Conservation (phyloP, 1,140 invertebrate species). For the Lordiphosa stackelbergi region DNA sequence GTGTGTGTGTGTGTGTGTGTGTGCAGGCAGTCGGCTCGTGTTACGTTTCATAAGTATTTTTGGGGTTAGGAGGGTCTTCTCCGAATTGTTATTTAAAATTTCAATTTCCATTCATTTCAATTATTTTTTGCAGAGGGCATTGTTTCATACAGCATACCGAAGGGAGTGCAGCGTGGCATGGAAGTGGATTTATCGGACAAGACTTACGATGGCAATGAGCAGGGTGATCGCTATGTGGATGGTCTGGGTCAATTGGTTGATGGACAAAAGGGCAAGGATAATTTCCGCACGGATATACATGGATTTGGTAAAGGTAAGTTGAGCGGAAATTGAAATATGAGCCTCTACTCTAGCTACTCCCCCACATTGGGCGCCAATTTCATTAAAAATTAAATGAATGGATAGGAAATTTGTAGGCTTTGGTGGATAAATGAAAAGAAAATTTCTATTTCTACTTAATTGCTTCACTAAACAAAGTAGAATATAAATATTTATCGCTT, state of each 20-base stretch:
- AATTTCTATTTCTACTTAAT: too few relatives aligned
- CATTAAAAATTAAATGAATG: too few relatives aligned
- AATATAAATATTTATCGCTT: too few relatives aligned
- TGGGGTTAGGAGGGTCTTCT: conserved; percentile 28
- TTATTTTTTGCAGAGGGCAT: conserved; percentile 84
- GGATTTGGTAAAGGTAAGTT: conserved; percentile 84
- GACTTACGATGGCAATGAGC: conserved; percentile 93
- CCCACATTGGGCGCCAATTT: too few relatives aligned
- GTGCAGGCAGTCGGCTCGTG: conserved; percentile 24
- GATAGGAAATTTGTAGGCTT: too few relatives aligned
- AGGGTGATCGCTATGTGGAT: conserved; percentile 84
- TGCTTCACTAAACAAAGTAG: too few relatives aligned
- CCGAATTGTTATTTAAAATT: conserved; percentile 34
- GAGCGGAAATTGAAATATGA: not conserved
- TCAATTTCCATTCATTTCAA: conserved; percentile 22
- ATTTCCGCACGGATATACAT: conserved; percentile 85
- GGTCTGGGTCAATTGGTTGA: conserved; percentile 95
- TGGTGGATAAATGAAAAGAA: too few relatives aligned
- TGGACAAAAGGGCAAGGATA: conserved; percentile 88
- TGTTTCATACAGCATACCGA: conserved; percentile 89
- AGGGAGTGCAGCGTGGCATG: conserved; percentile 87
- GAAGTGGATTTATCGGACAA: conserved; percentile 92
- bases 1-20: conserved; percentile 22
- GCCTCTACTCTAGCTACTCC: not conserved
- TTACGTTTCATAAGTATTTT: conserved; percentile 36